Evolutionary conservation across 2,113 vertebrate genomes (phyloP).

Genomic region (Trichomycterus rosablanca): DNA sequence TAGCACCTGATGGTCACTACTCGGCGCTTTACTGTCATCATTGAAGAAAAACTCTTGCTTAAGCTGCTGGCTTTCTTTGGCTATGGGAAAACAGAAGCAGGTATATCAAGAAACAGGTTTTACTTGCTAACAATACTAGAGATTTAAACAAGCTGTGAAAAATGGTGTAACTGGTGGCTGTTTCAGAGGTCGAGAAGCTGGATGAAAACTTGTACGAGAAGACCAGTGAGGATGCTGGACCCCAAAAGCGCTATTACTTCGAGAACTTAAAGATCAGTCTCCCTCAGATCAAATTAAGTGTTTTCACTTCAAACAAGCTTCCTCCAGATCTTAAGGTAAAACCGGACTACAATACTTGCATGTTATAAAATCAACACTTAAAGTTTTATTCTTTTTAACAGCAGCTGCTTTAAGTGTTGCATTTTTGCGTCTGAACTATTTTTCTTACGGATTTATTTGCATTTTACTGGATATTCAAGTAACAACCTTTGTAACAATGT

Average conservation of each 20-base stretch:
- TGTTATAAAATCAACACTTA: too few species aligned
- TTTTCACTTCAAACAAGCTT: slow-evolving; percentile 92
- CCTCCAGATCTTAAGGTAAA: slow-evolving; percentile 91
- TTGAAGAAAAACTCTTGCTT: slow-evolving; percentile 92
- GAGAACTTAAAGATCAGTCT: slow-evolving; percentile 97
- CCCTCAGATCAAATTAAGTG: slow-evolving; percentile 91
- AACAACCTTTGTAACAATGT: too few species aligned
- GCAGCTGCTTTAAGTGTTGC: too few species aligned
- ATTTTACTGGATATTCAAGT: too few species aligned
- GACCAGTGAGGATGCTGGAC: slow-evolving; percentile 66
- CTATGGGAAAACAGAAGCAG: slow-evolving; percentile 80
- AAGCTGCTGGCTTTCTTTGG: slow-evolving; percentile 92
- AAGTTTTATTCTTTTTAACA: too few species aligned
- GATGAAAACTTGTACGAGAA: slow-evolving; percentile 90
- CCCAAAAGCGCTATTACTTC: slow-evolving; percentile 86
- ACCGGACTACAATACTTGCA: too few species aligned
- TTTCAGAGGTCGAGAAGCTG: slow-evolving; percentile 85
- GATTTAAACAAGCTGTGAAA: too few species aligned
- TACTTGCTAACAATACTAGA: too few species aligned
- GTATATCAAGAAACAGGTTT: slow-evolving; percentile 55
- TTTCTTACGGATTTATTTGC: too few species aligned
- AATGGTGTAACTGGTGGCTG: slow-evolving; percentile 1
- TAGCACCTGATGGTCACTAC: slow-evolving; percentile 95
- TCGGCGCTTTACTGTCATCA: slow-evolving; percentile 85
- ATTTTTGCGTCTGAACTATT: too few species aligned